phyloP scores from a whole-genome alignment of 2,113 vertebrate species.

The Crotalus tigris region DNA sequence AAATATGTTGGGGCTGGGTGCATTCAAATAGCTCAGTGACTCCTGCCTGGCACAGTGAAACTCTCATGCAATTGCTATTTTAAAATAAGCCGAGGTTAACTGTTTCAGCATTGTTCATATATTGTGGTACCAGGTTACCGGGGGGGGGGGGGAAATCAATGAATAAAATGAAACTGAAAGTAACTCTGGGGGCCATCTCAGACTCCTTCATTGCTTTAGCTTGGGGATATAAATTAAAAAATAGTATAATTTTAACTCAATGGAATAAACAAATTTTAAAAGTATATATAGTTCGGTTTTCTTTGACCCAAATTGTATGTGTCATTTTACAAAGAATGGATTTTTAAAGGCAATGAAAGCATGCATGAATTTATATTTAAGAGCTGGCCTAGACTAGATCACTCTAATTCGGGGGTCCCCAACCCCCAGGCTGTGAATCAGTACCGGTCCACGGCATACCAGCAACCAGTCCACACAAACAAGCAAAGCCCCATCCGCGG shows the following conservation, averaged over 20 bases:
- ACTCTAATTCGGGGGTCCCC: too few relatives aligned
- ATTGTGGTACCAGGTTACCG: background rate
- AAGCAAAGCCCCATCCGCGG: too few relatives aligned
- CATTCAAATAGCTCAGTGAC: background rate
- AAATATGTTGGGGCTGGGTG: background rate
- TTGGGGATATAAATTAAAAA: too few relatives aligned
- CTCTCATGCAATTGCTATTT: background rate
- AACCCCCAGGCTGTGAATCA: too few relatives aligned
- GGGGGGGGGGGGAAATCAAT: background rate
- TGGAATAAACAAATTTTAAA: background rate
- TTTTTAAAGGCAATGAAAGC: background rate
- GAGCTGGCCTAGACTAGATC: background rate
- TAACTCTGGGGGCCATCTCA: background rate
- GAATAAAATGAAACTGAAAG: constrained; percentile 7
- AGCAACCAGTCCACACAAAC: too few relatives aligned
- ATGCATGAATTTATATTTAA: background rate
- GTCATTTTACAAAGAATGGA: background rate
- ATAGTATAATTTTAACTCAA: background rate
- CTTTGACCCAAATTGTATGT: background rate
- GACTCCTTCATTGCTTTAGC: background rate
- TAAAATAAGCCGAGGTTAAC: background rate
- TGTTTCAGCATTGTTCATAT: background rate
- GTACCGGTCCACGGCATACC: too few relatives aligned
- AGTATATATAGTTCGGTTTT: background rate
- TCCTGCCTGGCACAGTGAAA: background rate